Base-by-base conservation (phyloP, 1,140 invertebrate species). In the Polyergus mexicanus region DNA sequence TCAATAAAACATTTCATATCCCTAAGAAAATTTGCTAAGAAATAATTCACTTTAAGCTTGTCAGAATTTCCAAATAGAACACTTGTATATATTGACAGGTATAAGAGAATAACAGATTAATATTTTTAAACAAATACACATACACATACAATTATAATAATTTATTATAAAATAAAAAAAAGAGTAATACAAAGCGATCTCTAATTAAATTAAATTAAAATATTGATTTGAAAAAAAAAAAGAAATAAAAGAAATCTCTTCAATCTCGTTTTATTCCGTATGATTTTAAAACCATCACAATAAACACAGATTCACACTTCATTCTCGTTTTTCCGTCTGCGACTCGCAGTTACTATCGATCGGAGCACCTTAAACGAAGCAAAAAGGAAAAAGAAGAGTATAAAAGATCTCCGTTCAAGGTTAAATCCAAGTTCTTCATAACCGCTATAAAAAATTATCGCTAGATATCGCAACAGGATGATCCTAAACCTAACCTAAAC, bases 321-420 rank as follows among this genome's bases (percentile, higher is more conserved):
- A 60, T 54, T 28, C 68, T 47, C 8, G 58, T 63, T 54, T 71
- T n/a, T 41, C 19, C n/a, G 32, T 25, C n/a, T 35, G 44, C 54
- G 16, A 41, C 38, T 72, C 78, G 22, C 62, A 35, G 78, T 72
- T 81, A 3, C 54, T 83, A 83, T 83, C 68, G 78, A 81, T 81
- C 78, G 68, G 25, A 74, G 56, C 68, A 83, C 54, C 41, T 74
- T 56, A 60, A 72, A 60, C 47, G 78, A 28, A 58, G 54, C 38
- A 28, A 72, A 83, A 72, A 58, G 38, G 78, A 83, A 56, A 60
- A 72, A 60, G 68, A 83, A n/a, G n/a, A 72, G 35, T n/a, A 28
- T n/a, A 60, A 58, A 81, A 81, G 54, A 65, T 69, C 54, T 56
- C 25, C 68, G 78, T 35, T 74, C 78, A 74, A 83, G 68, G 78